Conservation (phyloP, 2,113 vertebrate species). For the Solenodon paradoxus region DNA sequence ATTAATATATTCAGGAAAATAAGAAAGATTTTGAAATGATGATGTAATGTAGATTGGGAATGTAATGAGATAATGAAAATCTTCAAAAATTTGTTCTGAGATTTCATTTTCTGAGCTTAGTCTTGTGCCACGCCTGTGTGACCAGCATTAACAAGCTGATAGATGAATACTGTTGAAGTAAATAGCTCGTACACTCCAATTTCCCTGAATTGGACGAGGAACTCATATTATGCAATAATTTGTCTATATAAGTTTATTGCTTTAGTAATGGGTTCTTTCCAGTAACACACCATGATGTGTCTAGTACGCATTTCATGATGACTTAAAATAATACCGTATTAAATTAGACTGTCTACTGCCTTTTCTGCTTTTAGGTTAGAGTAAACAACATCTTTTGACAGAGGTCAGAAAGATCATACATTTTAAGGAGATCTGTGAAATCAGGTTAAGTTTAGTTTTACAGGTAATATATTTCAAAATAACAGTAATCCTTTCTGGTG, state of each 20-base stretch:
- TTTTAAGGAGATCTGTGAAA: not conserved
- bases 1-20: slow-evolving; percentile 9
- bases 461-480: not conserved
- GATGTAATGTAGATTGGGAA: not conserved
- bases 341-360: not conserved
- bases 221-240: not conserved
- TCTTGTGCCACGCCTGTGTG: not conserved
- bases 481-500: not conserved
- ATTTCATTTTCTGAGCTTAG: not conserved
- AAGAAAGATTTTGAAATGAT: not conserved
- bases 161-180: not conserved
- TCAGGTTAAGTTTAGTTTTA: not conserved
- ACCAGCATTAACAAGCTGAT: not conserved
- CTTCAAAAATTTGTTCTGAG: not conserved
- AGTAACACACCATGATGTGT: not conserved
- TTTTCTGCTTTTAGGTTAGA: not conserved
- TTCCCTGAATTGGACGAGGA: not conserved
- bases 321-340: slow-evolving; percentile 18
- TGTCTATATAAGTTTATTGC: not conserved
- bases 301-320: not conserved
- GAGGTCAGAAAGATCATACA: not conserved
- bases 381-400: not conserved
- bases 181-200: not conserved
- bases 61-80: not conserved
- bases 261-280: not conserved